phyloP scores from a whole-genome alignment of 1,140 invertebrate genomes.

The Drosophila pseudoananassae region DNA sequence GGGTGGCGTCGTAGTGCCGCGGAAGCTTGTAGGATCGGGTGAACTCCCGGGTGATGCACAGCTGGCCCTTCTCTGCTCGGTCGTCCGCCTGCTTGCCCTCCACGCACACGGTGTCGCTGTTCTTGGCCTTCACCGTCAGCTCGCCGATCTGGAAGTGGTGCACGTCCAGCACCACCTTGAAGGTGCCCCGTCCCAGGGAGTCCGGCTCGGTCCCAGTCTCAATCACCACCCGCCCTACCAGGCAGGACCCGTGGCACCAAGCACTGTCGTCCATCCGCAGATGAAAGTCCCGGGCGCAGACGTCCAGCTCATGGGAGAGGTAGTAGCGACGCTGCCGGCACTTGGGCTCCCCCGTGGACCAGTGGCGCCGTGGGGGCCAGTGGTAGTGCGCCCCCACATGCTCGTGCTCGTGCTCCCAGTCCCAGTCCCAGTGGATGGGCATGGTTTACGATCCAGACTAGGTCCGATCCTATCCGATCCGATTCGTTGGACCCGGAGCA shows the following conservation, averaged over 20 bases:
- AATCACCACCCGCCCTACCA: slow-evolving; percentile 70
- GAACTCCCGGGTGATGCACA: slow-evolving; percentile 77
- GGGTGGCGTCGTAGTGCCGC: slow-evolving; percentile 76
- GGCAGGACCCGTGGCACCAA: slow-evolving; percentile 78
- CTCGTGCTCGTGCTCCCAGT: slow-evolving; percentile 72
- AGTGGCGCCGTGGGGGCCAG: slow-evolving; percentile 61
- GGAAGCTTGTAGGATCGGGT: slow-evolving; percentile 76
- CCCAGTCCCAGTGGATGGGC: slow-evolving; percentile 81
- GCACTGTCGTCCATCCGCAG: slow-evolving; percentile 68
- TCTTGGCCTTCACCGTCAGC: slow-evolving; percentile 72
- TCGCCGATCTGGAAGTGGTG: slow-evolving; percentile 75
- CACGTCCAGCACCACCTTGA: slow-evolving; percentile 78
- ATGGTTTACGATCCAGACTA: slow-evolving; percentile 31
- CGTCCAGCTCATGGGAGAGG: slow-evolving; percentile 68
- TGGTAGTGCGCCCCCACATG: slow-evolving; percentile 53
- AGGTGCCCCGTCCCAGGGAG: slow-evolving; percentile 71
- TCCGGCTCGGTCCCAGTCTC: slow-evolving; percentile 74
- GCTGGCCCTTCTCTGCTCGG: slow-evolving; percentile 61
- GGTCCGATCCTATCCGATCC: slow-evolving; percentile 11
- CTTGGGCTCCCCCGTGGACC: slow-evolving; percentile 67
- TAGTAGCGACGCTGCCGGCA: slow-evolving; percentile 71
- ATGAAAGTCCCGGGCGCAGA: slow-evolving; percentile 74
- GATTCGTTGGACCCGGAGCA: slow-evolving; percentile 77
- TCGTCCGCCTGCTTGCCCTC: slow-evolving; percentile 75
- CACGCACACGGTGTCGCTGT: slow-evolving; percentile 72